These are phyloP conservation scores for Eupithecia exiguata DNA, from an alignment of 2,888 invertebrate species.

Conservation along the genomic window DNA sequence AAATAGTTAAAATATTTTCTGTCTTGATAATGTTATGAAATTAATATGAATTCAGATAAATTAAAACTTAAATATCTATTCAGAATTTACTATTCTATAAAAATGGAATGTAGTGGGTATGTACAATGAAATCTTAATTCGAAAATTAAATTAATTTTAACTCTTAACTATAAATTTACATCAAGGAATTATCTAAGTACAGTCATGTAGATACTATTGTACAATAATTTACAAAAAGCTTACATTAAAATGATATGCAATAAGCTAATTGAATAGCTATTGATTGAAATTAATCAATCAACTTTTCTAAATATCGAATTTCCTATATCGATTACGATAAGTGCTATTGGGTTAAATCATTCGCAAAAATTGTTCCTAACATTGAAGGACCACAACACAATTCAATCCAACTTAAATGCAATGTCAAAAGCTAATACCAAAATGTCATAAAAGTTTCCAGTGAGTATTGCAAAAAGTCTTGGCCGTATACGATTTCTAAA, in stretches of 20 bases:
- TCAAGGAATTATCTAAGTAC: slow-evolving; percentile 68
- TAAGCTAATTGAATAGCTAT: slow-evolving; percentile 66
- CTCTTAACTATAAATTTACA: slow-evolving; percentile 57
- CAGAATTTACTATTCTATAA: slow-evolving; percentile 23
- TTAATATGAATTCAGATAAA: slow-evolving; percentile 17
- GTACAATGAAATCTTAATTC: slow-evolving; percentile 77
- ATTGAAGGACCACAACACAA: slow-evolving; percentile 9
- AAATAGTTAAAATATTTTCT: background rate
- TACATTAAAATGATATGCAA: slow-evolving; percentile 81
- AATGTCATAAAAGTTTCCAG: slow-evolving; percentile 40
- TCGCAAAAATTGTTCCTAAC: slow-evolving; percentile 23
- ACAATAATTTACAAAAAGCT: slow-evolving; percentile 83
- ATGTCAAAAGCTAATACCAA: slow-evolving; percentile 17
- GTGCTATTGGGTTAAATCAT: slow-evolving; percentile 15
- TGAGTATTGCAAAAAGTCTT: slow-evolving; percentile 69
- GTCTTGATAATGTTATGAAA: slow-evolving; percentile 3
- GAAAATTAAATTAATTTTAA: slow-evolving; percentile 64
- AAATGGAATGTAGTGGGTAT: slow-evolving; percentile 59
- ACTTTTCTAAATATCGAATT: slow-evolving; percentile 18
- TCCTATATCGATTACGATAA: slow-evolving; percentile 21
- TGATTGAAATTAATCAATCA: slow-evolving; percentile 42
- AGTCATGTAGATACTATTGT: slow-evolving; percentile 74
- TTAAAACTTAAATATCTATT: slow-evolving; percentile 10
- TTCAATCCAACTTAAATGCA: slow-evolving; percentile 30
- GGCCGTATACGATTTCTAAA: slow-evolving; percentile 67